Evolutionary conservation across 1,140 invertebrate genomes (phyloP), one percentile per base, ranked within the genome.

Genomic region (Drosophila rufa): DNA sequence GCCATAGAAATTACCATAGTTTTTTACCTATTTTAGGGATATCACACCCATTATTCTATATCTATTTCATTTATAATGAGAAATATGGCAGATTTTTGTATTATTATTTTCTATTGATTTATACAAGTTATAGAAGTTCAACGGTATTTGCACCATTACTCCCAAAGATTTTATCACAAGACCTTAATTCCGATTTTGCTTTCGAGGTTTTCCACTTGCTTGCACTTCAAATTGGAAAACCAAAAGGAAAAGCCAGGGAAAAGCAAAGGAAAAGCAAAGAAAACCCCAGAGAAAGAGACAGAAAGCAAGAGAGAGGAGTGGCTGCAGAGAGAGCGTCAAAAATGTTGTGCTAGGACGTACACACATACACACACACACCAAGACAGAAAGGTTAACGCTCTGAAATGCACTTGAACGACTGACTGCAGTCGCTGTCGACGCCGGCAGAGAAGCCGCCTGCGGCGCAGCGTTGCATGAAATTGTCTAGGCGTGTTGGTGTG

Each of bases 341-440:
- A 47, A 51, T 85, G 82, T 86, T 86, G 82, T 75, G 82, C 82
- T 86, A 86, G 82, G 83, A 25, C 22, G 22, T 25, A 87, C 76
- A 73, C 55, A 69, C 64, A 69, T 51, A 80, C 53, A 67, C 30
- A 56, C 45, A 55, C 40, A 25, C 11, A 42, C 17, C 12, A 55
- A 8, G 57, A 67, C 60, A 53, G 59, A 84, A 77, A 86, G 90
- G 84, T 92, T 84, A 92, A 91, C 70, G 90, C 84, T 80, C 89
- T 89, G 79, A 80, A 75, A 81, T 92, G 90, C 90, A 92, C 90
- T 92, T 92, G 90, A 92, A 92, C 87, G 87, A 91, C 82, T 91
- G 82, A 86, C 81, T 81, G 69, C 84, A 75, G 73, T 60, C 56
- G 75, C 75, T 42, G 36, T 66, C 43, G 65, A 40, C 55, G 65